Evolutionary conservation across 2,888 invertebrate species (phyloP), one percentile per base, ranked within the genome.

Genomic region (Ochropacha duplaris): DNA sequence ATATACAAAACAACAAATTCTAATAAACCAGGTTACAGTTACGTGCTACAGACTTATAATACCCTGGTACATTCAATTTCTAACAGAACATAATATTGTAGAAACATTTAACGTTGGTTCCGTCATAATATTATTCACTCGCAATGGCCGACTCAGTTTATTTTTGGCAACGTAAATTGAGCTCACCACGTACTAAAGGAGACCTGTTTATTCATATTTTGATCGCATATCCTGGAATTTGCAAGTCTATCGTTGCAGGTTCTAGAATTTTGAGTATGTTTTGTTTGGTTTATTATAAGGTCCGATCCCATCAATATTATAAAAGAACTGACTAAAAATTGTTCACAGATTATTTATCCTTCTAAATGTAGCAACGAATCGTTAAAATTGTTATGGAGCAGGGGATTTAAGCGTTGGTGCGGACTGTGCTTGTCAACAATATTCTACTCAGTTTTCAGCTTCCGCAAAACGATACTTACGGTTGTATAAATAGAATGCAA

Each of bases 371-470:
- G 44, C 44, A 19, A 44, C 16, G 44, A 9, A 44, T 44, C 44
- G 19, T 44, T 44, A 44, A 44, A 44, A 44, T 44, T 44, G 44
- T 44, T 44, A 44, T 66, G 58, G 63, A 66, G 68, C 65, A 65
- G 64, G 73, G 70, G 75, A 71, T 66, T 72, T 58, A 28, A 63
- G 59, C 64, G 67, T 64, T 71, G 68, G 62, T 65, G 57, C 61
- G 67, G 59, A 58, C 52, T 64, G 65, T 65, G 64, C 65, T 63
- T 64, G 66, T 71, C 72, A 64, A 74, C 74, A 65, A 68, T 69
- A 59, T 65, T 36, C 28, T 28, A 28, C 28, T 9, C 28, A 31
- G 31, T 31, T 12, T 28, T 31, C 44, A 44, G 19, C 44, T 19
- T 44, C 6, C 44, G 2, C 19, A 44, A 44, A 44, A 44, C 19